Percentiles rank a stretch among this genome's conserved stretches.
Conservation (phyloP, 2,888 invertebrate species). For the Drosophila siamana region DNA sequence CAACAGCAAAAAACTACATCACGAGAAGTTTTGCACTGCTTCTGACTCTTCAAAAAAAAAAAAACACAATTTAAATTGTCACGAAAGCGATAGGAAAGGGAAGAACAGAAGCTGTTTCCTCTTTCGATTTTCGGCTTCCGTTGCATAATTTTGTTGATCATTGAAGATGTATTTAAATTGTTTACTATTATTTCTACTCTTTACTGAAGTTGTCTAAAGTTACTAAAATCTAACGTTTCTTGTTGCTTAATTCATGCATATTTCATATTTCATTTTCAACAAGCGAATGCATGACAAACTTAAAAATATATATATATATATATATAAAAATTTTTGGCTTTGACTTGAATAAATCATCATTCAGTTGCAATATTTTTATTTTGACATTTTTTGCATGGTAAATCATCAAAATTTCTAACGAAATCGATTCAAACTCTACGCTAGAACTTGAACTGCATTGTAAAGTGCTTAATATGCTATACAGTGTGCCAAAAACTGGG, state of each 20-base stretch:
- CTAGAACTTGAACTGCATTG: not conserved
- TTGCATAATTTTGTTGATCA: not conserved
- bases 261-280: no score
- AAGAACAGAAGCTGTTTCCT: not conserved
- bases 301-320: no score
- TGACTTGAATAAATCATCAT: no score
- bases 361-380: no score
- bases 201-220: no score
- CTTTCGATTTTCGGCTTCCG: not conserved
- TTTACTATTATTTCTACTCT: not conserved
- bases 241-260: no score
- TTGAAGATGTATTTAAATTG: no score
- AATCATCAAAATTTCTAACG: not conserved
- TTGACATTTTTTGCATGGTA: no score
- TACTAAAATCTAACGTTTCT: no score
- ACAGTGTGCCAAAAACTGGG: constrained; percentile 11
- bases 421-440: not conserved
- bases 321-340: no score
- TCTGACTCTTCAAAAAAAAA: not conserved
- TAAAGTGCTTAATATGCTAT: not conserved
- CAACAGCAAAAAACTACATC: constrained; percentile 1
- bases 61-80: not conserved
- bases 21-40: constrained; percentile 27
- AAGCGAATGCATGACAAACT: no score
- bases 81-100: not conserved